Percentiles rank a stretch among this genome's conserved stretches.
These are phyloP conservation scores for Girardinichthys multiradiatus DNA, from an alignment of 2,113 vertebrate genomes.

Conservation along the genomic window DNA sequence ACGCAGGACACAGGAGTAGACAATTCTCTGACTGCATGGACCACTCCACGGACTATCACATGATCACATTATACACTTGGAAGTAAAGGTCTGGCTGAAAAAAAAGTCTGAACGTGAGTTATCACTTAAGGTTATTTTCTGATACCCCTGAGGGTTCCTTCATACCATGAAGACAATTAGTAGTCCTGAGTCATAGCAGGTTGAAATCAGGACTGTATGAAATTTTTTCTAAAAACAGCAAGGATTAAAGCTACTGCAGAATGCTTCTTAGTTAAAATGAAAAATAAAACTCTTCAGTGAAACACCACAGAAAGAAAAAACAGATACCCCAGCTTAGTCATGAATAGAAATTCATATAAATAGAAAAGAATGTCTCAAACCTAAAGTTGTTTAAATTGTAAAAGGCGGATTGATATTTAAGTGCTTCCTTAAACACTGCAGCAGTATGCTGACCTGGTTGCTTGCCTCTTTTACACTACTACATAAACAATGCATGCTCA, in stretches of 20 bases:
- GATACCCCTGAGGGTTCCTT: constrained; percentile 61
- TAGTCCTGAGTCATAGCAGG: constrained; percentile 70
- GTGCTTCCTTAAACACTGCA: background rate
- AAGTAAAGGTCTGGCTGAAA: constrained; percentile 22
- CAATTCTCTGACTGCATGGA: too few species aligned
- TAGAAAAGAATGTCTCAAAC: constrained; percentile 9
- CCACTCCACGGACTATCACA: background rate
- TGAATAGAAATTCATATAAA: too few species aligned
- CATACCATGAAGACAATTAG: constrained; percentile 68
- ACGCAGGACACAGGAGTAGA: too few species aligned
- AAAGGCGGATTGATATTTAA: background rate
- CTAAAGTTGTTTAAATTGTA: constrained; percentile 35
- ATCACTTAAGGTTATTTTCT: constrained; percentile 63
- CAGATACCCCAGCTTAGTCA: too few species aligned
- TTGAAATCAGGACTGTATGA: constrained; percentile 64
- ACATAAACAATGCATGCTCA: background rate
- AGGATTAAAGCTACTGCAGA: constrained; percentile 61
- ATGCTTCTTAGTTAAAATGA: constrained; percentile 39
- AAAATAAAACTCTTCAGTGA: constrained; percentile 14
- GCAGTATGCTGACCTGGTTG: background rate
- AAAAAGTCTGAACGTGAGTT: constrained; percentile 42
- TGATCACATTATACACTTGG: constrained; percentile 33
- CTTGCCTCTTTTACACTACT: background rate
- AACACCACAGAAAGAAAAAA: constrained; percentile 33
- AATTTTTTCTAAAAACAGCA: constrained; percentile 68